Evolutionary conservation across 2,113 vertebrate genomes (phyloP).

Genomic region (Callorhinus ursinus): DNA sequence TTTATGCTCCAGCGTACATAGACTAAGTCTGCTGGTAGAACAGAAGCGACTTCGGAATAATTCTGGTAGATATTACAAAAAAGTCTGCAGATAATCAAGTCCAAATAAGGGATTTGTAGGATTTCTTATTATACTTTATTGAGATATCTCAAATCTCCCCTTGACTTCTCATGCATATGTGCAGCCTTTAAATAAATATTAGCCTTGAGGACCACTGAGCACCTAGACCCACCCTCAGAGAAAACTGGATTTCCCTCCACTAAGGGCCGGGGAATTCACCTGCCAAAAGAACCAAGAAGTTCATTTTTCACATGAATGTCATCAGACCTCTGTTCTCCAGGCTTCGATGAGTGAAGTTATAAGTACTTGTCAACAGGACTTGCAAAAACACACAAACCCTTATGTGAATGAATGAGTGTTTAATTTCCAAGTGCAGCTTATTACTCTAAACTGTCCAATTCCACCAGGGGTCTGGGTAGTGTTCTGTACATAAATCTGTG

Average conservation of each 20-base stretch:
- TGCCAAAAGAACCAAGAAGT: not conserved
- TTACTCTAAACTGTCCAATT: constrained; percentile 22
- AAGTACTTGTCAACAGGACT: constrained; percentile 15
- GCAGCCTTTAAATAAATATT: constrained; percentile 3
- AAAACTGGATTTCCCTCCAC: not conserved
- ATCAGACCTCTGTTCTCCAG: not conserved
- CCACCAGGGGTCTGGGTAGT: not conserved
- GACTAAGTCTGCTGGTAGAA: not conserved
- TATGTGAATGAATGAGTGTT: not conserved
- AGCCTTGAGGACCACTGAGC: not conserved
- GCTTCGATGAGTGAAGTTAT: not conserved
- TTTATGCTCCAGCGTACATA: not conserved
- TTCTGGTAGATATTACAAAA: constrained; percentile 56
- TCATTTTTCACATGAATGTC: not conserved
- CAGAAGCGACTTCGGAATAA: not conserved
- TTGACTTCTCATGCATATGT: not conserved
- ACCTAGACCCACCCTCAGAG: not conserved
- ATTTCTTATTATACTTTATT: not conserved
- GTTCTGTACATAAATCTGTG: not conserved
- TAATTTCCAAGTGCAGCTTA: constrained; percentile 51
- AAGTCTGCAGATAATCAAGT: not conserved
- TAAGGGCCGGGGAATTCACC: not conserved
- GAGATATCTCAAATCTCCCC: not conserved
- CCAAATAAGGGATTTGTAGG: not conserved
- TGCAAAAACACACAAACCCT: not conserved